phyloP scores from a whole-genome alignment of 2,113 vertebrate genomes.

The Gymnorhina tibicen region DNA sequence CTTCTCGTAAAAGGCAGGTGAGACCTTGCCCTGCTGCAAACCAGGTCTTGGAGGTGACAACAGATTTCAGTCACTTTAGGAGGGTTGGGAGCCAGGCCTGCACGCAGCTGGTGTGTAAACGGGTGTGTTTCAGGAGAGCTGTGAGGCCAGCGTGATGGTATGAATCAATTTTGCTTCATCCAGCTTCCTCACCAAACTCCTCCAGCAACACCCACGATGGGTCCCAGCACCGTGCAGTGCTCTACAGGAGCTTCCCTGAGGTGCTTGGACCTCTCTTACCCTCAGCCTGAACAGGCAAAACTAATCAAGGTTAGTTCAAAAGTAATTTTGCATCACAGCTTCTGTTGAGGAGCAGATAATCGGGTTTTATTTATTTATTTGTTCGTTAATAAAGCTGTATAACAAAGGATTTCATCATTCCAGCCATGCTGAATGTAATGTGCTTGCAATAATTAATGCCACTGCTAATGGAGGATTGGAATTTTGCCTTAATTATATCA shows the following conservation, averaged over 20 bases:
- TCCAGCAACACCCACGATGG: not conserved
- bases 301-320: not conserved
- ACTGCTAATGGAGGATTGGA: conserved; percentile 42
- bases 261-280: not conserved
- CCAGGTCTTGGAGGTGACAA: not conserved
- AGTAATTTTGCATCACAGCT: not conserved
- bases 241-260: not conserved
- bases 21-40: not conserved
- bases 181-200: not conserved
- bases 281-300: not conserved
- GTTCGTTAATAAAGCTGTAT: not conserved
- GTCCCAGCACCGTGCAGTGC: not conserved
- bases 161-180: not conserved
- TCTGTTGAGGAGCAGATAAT: not conserved
- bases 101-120: not conserved
- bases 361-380: not conserved
- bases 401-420: not conserved
- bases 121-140: not conserved
- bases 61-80: not conserved
- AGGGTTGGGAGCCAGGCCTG: not conserved
- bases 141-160: not conserved
- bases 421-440: not conserved
- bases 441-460: conserved; percentile 34
- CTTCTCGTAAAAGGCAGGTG: not conserved
- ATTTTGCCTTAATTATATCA: conserved; percentile 54